Evolutionary conservation across 1,140 invertebrate species (phyloP).

Genomic region (Dolichoris vasculosae): DNA sequence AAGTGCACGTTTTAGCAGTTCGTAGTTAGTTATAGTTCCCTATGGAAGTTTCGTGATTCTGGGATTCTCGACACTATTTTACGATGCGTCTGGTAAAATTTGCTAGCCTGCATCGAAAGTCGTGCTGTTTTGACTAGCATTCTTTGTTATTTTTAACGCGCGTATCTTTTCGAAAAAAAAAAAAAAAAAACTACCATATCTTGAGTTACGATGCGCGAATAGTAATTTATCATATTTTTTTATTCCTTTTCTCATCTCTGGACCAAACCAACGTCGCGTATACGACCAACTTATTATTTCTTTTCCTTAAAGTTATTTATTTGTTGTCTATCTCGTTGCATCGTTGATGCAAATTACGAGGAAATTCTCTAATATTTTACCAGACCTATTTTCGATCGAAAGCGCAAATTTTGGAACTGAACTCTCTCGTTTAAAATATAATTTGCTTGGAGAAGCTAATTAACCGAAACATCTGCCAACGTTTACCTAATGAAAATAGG

Average conservation of each 20-base stretch:
- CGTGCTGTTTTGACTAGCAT: not conserved
- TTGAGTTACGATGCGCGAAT: not conserved
- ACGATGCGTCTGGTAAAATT: not conserved
- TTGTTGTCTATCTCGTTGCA: not conserved
- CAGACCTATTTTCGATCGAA: not conserved
- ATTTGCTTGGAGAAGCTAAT: constrained; percentile 20
- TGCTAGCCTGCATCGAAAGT: not conserved
- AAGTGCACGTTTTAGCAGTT: not conserved
- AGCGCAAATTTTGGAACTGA: not conserved
- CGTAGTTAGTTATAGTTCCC: not conserved
- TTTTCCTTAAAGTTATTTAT: too few relatives aligned
- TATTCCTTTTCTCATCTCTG: not conserved
- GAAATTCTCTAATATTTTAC: not conserved
- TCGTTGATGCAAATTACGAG: not conserved
- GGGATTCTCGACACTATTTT: not conserved
- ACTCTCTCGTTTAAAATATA: not conserved
- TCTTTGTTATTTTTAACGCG: not conserved
- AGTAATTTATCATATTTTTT: not conserved
- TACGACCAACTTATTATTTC: too few relatives aligned
- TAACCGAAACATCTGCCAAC: constrained; percentile 12
- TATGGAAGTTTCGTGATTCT: not conserved
- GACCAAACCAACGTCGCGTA: not conserved
- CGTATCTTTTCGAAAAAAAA: not conserved
- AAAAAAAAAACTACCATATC: not conserved
- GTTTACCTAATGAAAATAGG: constrained; percentile 11